These are phyloP conservation scores for Aspidiotus destructor DNA, from an alignment of 2,888 invertebrate species.

Conservation along the genomic window DNA sequence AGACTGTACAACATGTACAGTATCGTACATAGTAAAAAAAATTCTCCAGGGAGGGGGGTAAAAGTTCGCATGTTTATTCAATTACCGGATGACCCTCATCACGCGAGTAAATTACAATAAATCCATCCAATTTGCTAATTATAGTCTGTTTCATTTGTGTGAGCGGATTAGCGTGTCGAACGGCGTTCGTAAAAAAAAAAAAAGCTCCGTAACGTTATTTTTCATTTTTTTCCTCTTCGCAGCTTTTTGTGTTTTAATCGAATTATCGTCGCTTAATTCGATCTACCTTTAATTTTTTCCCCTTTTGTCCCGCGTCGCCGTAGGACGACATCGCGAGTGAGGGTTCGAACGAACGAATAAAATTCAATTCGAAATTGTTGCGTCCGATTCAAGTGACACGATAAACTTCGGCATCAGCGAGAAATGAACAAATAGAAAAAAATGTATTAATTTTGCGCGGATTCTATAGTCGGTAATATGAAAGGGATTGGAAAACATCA, in stretches of 20 bases:
- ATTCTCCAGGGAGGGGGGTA: neutral
- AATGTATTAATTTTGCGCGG: too few species aligned
- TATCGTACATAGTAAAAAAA: neutral
- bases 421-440: too few species aligned
- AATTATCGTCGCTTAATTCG: constrained; percentile 2
- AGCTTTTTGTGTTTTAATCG: neutral
- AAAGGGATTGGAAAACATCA: too few species aligned
- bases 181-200: neutral
- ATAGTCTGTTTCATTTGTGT: constrained; percentile 2
- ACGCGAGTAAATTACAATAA: constrained; percentile 4
- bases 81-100: constrained; percentile 2
- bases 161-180: neutral
- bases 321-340: neutral
- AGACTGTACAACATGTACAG: neutral
- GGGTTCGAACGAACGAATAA: constrained; percentile 1
- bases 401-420: too few species aligned
- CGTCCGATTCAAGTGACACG: too few species aligned
- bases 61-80: constrained; percentile 4
- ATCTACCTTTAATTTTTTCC: neutral
- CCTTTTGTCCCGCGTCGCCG: neutral
- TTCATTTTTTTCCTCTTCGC: neutral
- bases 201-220: neutral
- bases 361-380: constrained; percentile 1
- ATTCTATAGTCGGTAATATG: too few species aligned
- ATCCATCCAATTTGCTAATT: constrained; percentile 4